A percentile compares a stretch with the other conserved stretches of the same genome.
Conservation (phyloP, 2,888 invertebrate genomes). For the Dynastes grantii region DNA sequence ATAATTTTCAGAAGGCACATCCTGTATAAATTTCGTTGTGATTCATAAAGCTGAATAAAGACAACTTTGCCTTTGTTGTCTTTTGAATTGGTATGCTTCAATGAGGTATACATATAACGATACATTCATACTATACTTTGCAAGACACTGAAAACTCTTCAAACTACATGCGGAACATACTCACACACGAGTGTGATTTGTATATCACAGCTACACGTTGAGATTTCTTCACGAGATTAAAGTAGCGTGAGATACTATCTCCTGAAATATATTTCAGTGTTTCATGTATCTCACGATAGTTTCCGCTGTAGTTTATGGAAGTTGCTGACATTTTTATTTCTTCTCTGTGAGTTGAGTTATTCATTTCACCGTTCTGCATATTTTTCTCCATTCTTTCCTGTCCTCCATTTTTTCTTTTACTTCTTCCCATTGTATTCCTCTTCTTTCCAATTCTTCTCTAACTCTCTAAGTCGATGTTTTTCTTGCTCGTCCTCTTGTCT, state of each 20-base stretch:
- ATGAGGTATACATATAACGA: background rate
- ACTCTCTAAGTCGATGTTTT: too few species aligned
- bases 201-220: background rate
- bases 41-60: background rate
- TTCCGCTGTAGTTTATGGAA: too few species aligned
- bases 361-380: too few species aligned
- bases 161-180: background rate
- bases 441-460: too few species aligned
- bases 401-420: too few species aligned
- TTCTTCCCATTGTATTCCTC: too few species aligned
- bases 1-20: background rate
- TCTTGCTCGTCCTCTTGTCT: too few species aligned
- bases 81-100: background rate
- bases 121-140: background rate
- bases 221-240: background rate
- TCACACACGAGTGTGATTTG: background rate
- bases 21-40: background rate
- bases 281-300: too few species aligned
- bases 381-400: too few species aligned
- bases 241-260: background rate
- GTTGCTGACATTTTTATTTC: too few species aligned
- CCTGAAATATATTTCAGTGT: too few species aligned
- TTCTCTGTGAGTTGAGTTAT: too few species aligned
- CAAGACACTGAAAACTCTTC: background rate
- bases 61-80: background rate